A percentile compares a stretch with the other conserved stretches of the same genome.
Evolutionary conservation across 2,888 invertebrate species (phyloP).

Genomic region (Andrena marginata): DNA sequence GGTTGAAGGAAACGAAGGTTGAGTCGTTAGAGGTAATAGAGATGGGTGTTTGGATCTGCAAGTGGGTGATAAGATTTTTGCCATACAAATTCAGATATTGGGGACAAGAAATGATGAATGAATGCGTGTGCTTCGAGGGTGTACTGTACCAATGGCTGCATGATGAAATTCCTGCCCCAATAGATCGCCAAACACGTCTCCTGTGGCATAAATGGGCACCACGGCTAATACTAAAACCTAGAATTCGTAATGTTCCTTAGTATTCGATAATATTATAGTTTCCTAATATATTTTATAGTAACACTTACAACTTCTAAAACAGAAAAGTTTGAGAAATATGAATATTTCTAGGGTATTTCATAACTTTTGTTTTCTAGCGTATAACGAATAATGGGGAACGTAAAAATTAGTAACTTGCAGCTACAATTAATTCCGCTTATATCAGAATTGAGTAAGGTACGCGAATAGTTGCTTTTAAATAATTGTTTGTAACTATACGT

Average conservation of each 20-base stretch:
- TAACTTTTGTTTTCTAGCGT: background rate
- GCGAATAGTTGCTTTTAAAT: conserved; percentile 2
- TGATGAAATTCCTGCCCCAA: conserved; percentile 39
- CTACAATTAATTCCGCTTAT: too few species aligned
- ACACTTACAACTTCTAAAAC: background rate
- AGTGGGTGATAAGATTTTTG: too few species aligned
- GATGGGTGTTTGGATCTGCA: too few species aligned
- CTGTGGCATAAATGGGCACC: conserved; percentile 38
- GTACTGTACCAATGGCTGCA: conserved; percentile 51
- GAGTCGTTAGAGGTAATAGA: too few species aligned
- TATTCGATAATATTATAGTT: background rate
- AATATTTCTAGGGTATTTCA: background rate
- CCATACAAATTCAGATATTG: too few species aligned
- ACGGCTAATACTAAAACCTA: conserved; percentile 57
- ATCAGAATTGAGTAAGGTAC: background rate
- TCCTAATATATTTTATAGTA: background rate
- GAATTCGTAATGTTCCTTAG: conserved; percentile 26
- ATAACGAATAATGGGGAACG: background rate
- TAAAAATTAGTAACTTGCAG: background rate
- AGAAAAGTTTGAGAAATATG: too few species aligned
- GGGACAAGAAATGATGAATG: background rate
- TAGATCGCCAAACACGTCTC: conserved; percentile 38
- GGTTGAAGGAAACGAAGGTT: too few species aligned
- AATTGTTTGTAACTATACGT: background rate
- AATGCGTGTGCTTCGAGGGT: background rate